These are phyloP conservation scores for Coenonympha arcania DNA, from an alignment of 2,888 invertebrate genomes.

Conservation along the genomic window DNA sequence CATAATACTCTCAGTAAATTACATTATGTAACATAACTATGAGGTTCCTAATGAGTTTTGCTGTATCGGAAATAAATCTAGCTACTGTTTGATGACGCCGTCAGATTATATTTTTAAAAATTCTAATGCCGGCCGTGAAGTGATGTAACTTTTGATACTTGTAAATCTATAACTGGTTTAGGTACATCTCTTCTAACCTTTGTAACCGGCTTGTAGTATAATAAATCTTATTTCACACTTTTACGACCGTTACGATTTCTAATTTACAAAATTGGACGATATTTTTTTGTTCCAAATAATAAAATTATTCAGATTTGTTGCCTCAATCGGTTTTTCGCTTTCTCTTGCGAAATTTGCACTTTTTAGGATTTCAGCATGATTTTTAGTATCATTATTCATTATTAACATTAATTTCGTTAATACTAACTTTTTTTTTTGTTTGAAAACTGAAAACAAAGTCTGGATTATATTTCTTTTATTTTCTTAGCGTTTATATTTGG, in stretches of 20 bases:
- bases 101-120: slow-evolving; percentile 7
- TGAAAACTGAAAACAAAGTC: background rate
- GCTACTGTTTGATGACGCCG: slow-evolving; percentile 6
- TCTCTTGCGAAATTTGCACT: slow-evolving; percentile 7
- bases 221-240: slow-evolving; percentile 11
- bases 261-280: background rate
- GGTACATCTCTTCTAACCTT: background rate
- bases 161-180: slow-evolving; percentile 11
- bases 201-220: background rate
- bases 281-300: background rate
- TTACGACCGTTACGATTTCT: background rate
- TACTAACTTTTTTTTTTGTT: background rate
- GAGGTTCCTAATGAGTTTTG: background rate
- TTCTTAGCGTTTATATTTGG: slow-evolving; percentile 3
- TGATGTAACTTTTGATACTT: slow-evolving; percentile 8
- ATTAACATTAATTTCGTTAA: background rate
- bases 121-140: background rate
- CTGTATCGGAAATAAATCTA: background rate
- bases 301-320: slow-evolving; percentile 4
- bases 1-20: slow-evolving; percentile 1
- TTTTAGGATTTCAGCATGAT: background rate
- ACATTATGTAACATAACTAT: slow-evolving; percentile 3
- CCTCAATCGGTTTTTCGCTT: slow-evolving; percentile 6
- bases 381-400: slow-evolving; percentile 1
- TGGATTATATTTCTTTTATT: background rate